Conservation (phyloP, 2,888 invertebrate genomes). For the Biston betularia region DNA sequence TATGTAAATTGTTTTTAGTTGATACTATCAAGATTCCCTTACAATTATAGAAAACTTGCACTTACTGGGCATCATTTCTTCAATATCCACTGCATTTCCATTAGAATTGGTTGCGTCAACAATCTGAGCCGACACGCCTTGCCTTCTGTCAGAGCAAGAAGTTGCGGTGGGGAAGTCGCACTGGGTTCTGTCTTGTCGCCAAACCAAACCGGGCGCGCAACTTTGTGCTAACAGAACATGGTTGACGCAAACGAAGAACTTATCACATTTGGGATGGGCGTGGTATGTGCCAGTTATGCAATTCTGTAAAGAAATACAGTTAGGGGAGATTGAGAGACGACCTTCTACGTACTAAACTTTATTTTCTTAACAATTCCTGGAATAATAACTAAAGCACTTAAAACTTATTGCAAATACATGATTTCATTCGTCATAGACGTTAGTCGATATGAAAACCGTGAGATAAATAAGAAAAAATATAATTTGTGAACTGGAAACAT, state of each 20-base stretch:
- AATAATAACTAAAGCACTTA: neutral
- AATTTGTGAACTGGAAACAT: too few relatives aligned
- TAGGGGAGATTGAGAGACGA: neutral
- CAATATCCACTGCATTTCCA: slow-evolving; percentile 53
- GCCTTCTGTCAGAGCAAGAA: slow-evolving; percentile 83
- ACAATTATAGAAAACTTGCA: neutral
- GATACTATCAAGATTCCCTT: too few relatives aligned
- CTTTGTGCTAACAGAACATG: slow-evolving; percentile 88
- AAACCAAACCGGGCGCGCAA: slow-evolving; percentile 92
- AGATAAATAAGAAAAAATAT: too few relatives aligned
- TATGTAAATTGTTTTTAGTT: too few relatives aligned
- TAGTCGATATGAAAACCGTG: too few relatives aligned
- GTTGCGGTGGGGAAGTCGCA: slow-evolving; percentile 92
- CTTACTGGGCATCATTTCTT: slow-evolving; percentile 45
- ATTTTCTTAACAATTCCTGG: too few relatives aligned
- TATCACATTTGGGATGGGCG: slow-evolving; percentile 90
- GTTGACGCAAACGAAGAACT: slow-evolving; percentile 93
- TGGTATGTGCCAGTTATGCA: slow-evolving; percentile 92
- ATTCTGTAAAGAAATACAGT: slow-evolving; percentile 53
- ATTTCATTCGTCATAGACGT: too few relatives aligned
- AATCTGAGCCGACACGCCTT: slow-evolving; percentile 59
- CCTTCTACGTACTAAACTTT: neutral
- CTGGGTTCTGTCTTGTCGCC: slow-evolving; percentile 88
- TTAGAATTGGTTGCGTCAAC: slow-evolving; percentile 59
- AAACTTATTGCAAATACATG: neutral